Conservation (phyloP, 2,888 invertebrate genomes). For the Allygus modestus region DNA sequence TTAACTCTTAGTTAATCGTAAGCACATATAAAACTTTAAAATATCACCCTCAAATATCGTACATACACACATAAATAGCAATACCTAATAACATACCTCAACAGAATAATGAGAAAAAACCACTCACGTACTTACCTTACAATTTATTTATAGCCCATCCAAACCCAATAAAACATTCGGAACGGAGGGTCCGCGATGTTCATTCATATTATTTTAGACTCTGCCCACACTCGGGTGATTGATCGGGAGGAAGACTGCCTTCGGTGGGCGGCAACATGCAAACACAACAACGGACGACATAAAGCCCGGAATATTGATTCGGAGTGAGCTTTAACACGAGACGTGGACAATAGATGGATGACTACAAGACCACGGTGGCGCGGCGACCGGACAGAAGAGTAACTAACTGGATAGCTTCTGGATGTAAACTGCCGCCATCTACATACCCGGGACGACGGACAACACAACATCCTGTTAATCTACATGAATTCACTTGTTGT, state of each 20-base stretch:
- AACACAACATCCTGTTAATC: conserved; percentile 1
- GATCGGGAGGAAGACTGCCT: conserved; percentile 12
- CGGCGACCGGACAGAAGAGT: not conserved
- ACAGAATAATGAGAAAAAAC: no score
- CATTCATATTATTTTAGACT: conserved; percentile 28
- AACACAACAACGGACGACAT: conserved; percentile 18
- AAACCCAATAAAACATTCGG: conserved; percentile 1
- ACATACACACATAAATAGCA: no score
- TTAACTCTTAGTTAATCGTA: no score
- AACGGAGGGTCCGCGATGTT: conserved; percentile 3
- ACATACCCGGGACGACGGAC: conserved; percentile 23
- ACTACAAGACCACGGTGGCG: not conserved
- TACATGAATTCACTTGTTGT: not conserved
- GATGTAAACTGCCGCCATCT: conserved; percentile 29
- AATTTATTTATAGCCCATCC: not conserved
- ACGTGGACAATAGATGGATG: conserved; percentile 35
- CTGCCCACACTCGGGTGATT: not conserved
- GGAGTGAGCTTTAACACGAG: conserved; percentile 26
- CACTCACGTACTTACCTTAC: not conserved
- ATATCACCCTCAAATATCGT: no score
- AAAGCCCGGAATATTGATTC: conserved; percentile 38
- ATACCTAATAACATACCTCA: no score
- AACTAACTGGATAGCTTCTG: conserved; percentile 36
- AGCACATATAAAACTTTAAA: no score
- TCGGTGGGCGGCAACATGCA: conserved; percentile 26